Evolutionary conservation across 2,888 invertebrate genomes (phyloP).

Genomic region (Mesorhabditis belari): DNA sequence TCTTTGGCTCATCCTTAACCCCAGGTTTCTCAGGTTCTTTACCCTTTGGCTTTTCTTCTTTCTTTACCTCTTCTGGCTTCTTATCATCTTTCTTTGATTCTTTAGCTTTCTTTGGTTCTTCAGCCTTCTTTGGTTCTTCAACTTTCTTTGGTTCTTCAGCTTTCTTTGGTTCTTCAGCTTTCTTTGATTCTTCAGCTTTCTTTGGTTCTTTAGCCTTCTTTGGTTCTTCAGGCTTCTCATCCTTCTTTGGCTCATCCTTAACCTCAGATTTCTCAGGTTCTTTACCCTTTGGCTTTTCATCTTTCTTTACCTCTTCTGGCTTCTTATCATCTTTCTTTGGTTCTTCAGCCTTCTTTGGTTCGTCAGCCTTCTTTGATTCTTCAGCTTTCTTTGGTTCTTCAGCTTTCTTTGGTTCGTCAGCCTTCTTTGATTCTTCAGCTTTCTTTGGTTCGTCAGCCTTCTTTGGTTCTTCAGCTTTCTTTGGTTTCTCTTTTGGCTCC

Average conservation of each 20-base stretch:
- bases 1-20: no score
- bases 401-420: not conserved
- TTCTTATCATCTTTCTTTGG: not conserved
- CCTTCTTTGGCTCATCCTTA: not conserved
- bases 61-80: no score
- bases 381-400: not conserved
- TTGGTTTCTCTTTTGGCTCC: no score
- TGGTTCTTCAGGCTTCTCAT: not conserved
- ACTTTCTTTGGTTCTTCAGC: no score
- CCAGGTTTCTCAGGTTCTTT: no score
- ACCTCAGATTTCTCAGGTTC: not conserved
- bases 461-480: not conserved
- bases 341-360: not conserved
- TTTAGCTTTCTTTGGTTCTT: not conserved
- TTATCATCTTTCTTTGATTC: no score
- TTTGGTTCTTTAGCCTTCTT: no score
- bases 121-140: not conserved
- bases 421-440: not conserved
- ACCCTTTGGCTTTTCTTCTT: not conserved
- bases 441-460: not conserved
- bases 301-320: not conserved
- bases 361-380: not conserved
- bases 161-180: no score
- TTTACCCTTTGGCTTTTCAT: not conserved
- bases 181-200: no score